Evolutionary conservation across 2,113 vertebrate genomes (phyloP), one percentile per base, ranked within the genome.

Genomic region (Progne subis): DNA sequence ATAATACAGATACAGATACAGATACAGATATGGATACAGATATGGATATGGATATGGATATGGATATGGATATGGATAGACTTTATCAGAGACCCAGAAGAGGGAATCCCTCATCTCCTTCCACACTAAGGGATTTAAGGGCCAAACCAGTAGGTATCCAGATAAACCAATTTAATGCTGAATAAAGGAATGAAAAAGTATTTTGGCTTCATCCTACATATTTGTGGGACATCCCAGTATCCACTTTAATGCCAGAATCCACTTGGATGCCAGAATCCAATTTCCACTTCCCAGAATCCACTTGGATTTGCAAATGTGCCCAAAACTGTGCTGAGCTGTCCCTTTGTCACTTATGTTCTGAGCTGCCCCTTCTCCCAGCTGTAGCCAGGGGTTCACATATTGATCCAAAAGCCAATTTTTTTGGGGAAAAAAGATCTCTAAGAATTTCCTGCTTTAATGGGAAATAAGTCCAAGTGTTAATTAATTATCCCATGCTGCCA

Each of bases 361-460:
- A 82, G 67, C 24, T 1, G 3, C 4, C 21, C 16, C 14, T 86
- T 53, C 46, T 91, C 20, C 61, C 39, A 82, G 32, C 3, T 15
- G 19, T 20, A 19, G 31, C 14, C 43, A 32, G 14, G 43, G 7
- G 3, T n/a, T 60, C 44, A 34, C 18, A 21, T 21, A 44, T 3
- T n/a, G 8, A 57, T 24, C 17, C 7, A 23, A 82, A 93, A 74
- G 9, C 6, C 43, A 80, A 0, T 14, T 52, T 61, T 69, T 18
- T 0, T 0, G 11, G 11, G 0, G 9, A 24, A 50, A 50, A 26
- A 46, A 34, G 1, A 5, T 14, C 18, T 28, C 5, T 23, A 24
- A 71, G 39, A 75, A 55, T 68, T 67, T 50, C 18, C 60, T 21
- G 12, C 26, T 88, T 57, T 6, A 67, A 41, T 46, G 26, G 37